phyloP scores from a whole-genome alignment of 2,797 vertebrate species.

The Potorous gilbertii region DNA sequence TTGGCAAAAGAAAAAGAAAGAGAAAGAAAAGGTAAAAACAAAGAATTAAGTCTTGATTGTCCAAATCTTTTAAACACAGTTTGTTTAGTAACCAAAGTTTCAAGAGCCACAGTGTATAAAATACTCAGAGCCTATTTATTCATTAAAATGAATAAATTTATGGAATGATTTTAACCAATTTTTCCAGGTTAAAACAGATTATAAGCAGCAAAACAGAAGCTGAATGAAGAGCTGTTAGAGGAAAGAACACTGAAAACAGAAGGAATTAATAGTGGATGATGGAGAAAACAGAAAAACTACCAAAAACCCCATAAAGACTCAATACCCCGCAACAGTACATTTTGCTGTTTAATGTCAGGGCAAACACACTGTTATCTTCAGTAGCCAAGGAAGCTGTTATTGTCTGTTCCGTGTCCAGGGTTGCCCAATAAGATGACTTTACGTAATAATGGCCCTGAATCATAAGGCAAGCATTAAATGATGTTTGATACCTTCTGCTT shows the following conservation, averaged over 20 bases:
- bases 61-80: neutral
- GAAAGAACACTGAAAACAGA: neutral
- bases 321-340: neutral
- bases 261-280: neutral
- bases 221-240: slow-evolving; percentile 7
- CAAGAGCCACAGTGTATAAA: neutral
- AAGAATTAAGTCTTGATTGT: neutral
- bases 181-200: neutral
- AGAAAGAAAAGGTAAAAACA: neutral
- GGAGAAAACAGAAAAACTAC: slow-evolving; percentile 1
- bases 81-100: neutral
- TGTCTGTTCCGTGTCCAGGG: neutral
- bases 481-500: neutral
- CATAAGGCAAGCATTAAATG: slow-evolving; percentile 6
- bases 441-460: slow-evolving; percentile 12
- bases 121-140: neutral
- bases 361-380: slow-evolving; percentile 12
- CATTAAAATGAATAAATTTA: too few relatives aligned
- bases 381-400: neutral
- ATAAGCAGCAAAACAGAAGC: neutral
- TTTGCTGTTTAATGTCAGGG: neutral
- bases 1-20: neutral
- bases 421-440: neutral
- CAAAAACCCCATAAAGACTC: slow-evolving; percentile 11
- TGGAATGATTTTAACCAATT: neutral